A percentile compares a stretch with the other conserved stretches of the same genome.
These are phyloP conservation scores for Ennomos fuscantarius DNA, from an alignment of 2,888 invertebrate species.

Conservation along the genomic window DNA sequence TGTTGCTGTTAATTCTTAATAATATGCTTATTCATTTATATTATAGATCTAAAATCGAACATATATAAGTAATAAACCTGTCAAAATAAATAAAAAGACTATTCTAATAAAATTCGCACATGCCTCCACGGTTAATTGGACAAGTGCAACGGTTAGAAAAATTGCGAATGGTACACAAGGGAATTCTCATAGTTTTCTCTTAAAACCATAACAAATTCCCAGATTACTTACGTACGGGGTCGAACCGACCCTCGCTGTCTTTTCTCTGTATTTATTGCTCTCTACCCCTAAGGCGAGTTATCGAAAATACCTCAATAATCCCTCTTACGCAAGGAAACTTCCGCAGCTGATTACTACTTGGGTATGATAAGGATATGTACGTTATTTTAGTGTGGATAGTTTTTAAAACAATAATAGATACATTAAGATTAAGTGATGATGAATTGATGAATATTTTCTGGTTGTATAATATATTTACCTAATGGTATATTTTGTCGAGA, in stretches of 20 bases:
- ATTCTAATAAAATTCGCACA: slow-evolving; percentile 30
- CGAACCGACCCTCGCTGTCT: slow-evolving; percentile 61
- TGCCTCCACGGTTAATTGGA: slow-evolving; percentile 41
- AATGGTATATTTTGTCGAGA: too few relatives aligned
- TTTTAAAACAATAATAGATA: not conserved
- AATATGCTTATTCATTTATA: too few relatives aligned
- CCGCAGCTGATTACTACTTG: slow-evolving; percentile 80
- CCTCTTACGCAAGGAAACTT: slow-evolving; percentile 80
- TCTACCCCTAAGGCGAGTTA: slow-evolving; percentile 78
- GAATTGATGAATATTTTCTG: too few relatives aligned
- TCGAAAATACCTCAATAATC: slow-evolving; percentile 79
- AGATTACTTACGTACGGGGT: slow-evolving; percentile 69
- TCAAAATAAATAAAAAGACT: slow-evolving; percentile 17
- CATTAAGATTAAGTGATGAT: too few relatives aligned
- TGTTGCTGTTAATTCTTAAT: too few relatives aligned
- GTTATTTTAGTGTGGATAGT: slow-evolving; percentile 55
- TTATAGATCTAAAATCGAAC: too few relatives aligned
- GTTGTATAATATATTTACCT: too few relatives aligned
- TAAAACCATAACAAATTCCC: slow-evolving; percentile 83
- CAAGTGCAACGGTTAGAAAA: slow-evolving; percentile 42
- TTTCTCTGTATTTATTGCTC: slow-evolving; percentile 78
- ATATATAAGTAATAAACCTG: not conserved
- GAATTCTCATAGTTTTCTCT: slow-evolving; percentile 69
- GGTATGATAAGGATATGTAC: slow-evolving; percentile 61
- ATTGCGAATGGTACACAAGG: slow-evolving; percentile 68